phyloP scores from a whole-genome alignment of 2,888 invertebrate species.

The Crematogaster levior region DNA sequence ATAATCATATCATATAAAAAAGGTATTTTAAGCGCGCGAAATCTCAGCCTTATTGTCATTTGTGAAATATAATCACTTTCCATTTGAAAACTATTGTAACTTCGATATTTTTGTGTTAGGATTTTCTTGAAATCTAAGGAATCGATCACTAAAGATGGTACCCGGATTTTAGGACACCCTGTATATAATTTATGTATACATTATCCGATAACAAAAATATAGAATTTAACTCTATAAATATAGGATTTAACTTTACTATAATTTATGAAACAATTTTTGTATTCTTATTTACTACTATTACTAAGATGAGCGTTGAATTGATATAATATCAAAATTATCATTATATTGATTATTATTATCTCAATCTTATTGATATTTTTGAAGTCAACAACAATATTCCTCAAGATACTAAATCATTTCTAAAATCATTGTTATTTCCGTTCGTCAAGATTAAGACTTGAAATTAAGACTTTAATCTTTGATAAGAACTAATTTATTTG shows the following conservation, averaged over 20 bases:
- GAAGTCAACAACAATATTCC: neutral
- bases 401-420: neutral
- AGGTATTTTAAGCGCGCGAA: too few relatives aligned
- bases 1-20: too few relatives aligned
- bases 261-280: neutral
- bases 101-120: too few relatives aligned
- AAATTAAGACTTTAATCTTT: too few relatives aligned
- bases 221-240: neutral
- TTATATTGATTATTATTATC: neutral
- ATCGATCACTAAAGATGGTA: too few relatives aligned
- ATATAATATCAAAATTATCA: neutral
- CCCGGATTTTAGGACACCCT: too few relatives aligned
- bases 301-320: neutral
- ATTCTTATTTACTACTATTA: neutral
- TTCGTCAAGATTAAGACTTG: neutral
- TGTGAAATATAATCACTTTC: too few relatives aligned
- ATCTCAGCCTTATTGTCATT: too few relatives aligned
- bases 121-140: too few relatives aligned
- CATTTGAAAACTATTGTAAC: too few relatives aligned
- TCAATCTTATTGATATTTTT: neutral
- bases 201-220: neutral
- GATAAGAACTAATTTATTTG: neutral
- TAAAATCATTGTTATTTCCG: neutral
- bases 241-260: too few relatives aligned
- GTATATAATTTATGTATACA: too few relatives aligned